phyloP scores from a whole-genome alignment of 2,113 vertebrate genomes.

The Amblyopsis rosae region DNA sequence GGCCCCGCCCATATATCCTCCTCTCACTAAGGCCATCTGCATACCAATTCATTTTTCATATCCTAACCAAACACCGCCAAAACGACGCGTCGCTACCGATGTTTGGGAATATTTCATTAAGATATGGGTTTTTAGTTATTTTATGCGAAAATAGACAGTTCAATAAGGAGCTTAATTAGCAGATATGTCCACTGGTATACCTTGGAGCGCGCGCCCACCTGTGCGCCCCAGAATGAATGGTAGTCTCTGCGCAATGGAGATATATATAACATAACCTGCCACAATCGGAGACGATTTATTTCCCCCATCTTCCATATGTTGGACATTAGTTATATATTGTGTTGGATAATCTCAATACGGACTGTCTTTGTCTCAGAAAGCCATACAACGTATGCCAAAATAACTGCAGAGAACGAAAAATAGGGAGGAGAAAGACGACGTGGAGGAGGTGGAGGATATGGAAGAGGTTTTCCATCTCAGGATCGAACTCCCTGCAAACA shows the following conservation, averaged over 20 bases:
- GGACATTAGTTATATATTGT: slow-evolving; percentile 1
- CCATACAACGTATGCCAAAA: slow-evolving; percentile 49
- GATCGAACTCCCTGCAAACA: slow-evolving; percentile 22
- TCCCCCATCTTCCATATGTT: slow-evolving; percentile 12
- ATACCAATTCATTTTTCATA: slow-evolving; percentile 64
- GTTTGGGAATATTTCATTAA: slow-evolving; percentile 9
- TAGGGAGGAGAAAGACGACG: slow-evolving; percentile 23
- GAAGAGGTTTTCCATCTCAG: not conserved
- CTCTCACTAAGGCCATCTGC: slow-evolving; percentile 76
- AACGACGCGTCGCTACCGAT: slow-evolving; percentile 26
- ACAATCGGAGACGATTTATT: not conserved
- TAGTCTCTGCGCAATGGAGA: slow-evolving; percentile 50
- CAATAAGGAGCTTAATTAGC: slow-evolving; percentile 20
- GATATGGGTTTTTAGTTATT: slow-evolving; percentile 16
- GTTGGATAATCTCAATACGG: slow-evolving; percentile 12
- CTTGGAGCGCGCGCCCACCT: slow-evolving; percentile 69
- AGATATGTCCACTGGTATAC: slow-evolving; percentile 44
- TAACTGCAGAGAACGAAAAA: slow-evolving; percentile 47
- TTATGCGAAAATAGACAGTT: slow-evolving; percentile 18
- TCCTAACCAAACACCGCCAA: slow-evolving; percentile 51
- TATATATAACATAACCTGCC: not conserved
- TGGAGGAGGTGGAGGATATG: not conserved
- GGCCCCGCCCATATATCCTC: slow-evolving; percentile 84
- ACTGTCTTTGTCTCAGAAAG: slow-evolving; percentile 57
- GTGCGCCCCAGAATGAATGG: slow-evolving; percentile 58